Evolutionary conservation across 2,113 vertebrate species (phyloP).

Genomic region (Aspidoscelis tigris): DNA sequence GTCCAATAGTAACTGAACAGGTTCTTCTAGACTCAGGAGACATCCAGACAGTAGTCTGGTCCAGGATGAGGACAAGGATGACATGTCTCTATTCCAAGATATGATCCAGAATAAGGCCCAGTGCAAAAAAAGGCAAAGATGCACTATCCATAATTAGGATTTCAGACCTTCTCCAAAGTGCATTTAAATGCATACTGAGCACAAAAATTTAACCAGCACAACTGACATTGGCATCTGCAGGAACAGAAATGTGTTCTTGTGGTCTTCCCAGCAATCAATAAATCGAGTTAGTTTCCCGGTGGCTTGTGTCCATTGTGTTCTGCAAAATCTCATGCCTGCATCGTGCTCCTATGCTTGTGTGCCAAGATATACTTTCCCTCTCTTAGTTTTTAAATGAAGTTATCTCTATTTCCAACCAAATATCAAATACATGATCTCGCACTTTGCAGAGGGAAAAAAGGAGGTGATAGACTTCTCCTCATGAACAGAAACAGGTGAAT

Average conservation of each 20-base stretch:
- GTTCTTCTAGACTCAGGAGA: no score
- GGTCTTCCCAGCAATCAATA: background rate
- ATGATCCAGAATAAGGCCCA: no score
- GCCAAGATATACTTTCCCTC: constrained; percentile 44
- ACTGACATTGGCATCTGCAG: background rate
- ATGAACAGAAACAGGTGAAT: constrained; percentile 76
- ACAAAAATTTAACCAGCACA: background rate
- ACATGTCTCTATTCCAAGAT: background rate
- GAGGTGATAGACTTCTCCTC: constrained; percentile 68
- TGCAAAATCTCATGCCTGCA: constrained; percentile 45
- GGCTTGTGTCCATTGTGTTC: background rate
- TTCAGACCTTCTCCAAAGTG: constrained; percentile 42
- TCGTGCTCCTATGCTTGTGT: constrained; percentile 44
- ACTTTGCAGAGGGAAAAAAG: constrained; percentile 52
- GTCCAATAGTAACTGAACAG: no score
- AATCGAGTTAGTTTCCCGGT: background rate
- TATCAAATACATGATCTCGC: constrained; percentile 53
- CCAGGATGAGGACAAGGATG: no score
- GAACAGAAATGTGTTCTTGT: background rate
- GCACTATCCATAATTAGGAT: constrained; percentile 57
- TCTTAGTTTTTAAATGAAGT: constrained; percentile 42
- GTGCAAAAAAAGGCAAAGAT: constrained; percentile 23
- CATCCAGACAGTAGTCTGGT: no score
- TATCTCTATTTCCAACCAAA: constrained; percentile 53
- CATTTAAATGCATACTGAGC: constrained; percentile 26